A percentile compares a stretch with the other conserved stretches of the same genome.
Evolutionary conservation across 2,113 vertebrate species (phyloP).

Genomic region (Atlantisia rogersi): DNA sequence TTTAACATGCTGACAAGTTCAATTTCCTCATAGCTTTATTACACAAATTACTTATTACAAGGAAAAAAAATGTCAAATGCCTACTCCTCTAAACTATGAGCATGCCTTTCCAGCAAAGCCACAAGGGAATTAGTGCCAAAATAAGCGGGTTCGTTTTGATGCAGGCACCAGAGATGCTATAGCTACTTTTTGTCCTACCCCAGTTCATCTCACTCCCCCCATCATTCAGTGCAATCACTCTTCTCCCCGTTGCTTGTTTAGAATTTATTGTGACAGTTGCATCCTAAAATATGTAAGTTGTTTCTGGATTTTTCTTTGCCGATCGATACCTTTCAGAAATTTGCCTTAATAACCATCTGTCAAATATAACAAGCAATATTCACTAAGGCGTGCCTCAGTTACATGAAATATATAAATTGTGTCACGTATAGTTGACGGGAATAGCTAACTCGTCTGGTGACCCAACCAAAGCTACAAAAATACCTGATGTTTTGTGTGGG

Average conservation of each 20-base stretch:
- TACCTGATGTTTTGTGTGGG: background rate
- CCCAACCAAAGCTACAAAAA: background rate
- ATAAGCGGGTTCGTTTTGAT: background rate
- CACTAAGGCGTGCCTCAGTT: background rate
- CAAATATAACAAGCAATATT: background rate
- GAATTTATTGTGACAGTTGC: background rate
- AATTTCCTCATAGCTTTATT: constrained; percentile 76
- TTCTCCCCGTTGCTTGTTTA: background rate
- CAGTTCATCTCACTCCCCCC: background rate
- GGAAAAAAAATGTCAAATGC: constrained; percentile 63
- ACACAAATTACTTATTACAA: constrained; percentile 69
- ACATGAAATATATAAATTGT: background rate
- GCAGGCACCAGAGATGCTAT: background rate
- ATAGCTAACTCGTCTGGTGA: background rate
- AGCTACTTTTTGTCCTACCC: background rate
- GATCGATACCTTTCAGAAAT: background rate
- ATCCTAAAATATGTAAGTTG: background rate
- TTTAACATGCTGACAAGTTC: constrained; percentile 74
- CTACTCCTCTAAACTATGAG: constrained; percentile 23
- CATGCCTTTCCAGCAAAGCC: constrained; percentile 17
- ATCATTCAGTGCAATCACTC: background rate
- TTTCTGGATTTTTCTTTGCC: background rate
- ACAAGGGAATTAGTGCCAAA: background rate
- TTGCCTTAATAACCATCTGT: background rate
- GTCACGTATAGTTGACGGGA: fast-evolving